Evolutionary conservation across 37 sponge, comb jelly and placozoan species (phyloP), one percentile per base, ranked within the genome.

Genomic region (Halisarca cf. caerulea): DNA sequence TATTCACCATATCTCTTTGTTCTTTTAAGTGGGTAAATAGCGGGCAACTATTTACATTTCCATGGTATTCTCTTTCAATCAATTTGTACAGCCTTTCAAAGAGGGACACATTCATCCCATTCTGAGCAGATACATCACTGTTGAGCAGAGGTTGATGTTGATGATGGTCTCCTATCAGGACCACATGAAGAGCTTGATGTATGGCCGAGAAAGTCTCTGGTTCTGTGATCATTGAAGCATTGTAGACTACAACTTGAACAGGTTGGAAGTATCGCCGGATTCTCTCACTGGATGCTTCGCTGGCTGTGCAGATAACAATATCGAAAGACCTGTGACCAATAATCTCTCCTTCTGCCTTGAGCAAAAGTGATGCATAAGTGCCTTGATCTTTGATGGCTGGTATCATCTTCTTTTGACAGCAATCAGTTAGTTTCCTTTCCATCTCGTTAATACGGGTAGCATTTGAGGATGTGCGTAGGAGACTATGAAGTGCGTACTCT

Each of bases 201-300:
- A 89, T 82, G 15, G 92, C 86, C 57, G 74, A 83, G 27, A 92
- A 80, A 1, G 87, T 80, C 74, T 92, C 92, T 58, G 92, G 92
- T 59, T 92, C 92, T 51, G 53, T 51, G 14, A 89, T 89, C 92
- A 92, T 89, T n/a, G 82, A 89, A 89, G 88, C 41, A 53, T 92
- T 89, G 83, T 92, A 89, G 59, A 92, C 68, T 53, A 92, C 88
- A 44, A 77, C 78, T 54, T 92, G 89, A n/a, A 39, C n/a, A n/a
- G 79, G 87, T 23, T 34, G 5, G 8, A 87, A 57, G 30, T 55
- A 41, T 2, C 42, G 78, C 37, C 32, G 36, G 0, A 91, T 41
- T 14, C 88, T 83, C 1, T 36, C 38, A 30, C 89, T 86, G 32
- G 80, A 30, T 17, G 83, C 82, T 57, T 92, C 92, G 70, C 78